phyloP scores from a whole-genome alignment of 2,888 invertebrate species.

The Pyralis farinalis region DNA sequence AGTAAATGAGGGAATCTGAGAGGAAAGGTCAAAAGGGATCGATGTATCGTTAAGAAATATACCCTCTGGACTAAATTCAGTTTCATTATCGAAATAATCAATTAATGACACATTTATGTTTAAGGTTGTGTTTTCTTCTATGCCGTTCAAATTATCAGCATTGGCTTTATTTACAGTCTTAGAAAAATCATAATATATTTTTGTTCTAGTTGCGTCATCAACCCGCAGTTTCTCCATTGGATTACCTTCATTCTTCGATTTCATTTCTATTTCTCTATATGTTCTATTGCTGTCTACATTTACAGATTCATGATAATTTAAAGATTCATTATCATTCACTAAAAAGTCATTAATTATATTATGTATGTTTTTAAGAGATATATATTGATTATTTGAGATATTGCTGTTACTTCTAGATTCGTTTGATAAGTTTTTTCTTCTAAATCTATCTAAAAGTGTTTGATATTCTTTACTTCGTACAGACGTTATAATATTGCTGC shows the following conservation, averaged over 20 bases:
- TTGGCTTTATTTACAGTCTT: constrained; percentile 54
- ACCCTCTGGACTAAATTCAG: constrained; percentile 13
- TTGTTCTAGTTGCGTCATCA: constrained; percentile 56
- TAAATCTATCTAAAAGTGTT: constrained; percentile 49
- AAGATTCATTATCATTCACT: background rate
- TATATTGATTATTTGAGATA: background rate
- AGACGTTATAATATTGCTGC: constrained; percentile 20
- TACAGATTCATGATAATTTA: constrained; percentile 9
- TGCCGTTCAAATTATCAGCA: constrained; percentile 2
- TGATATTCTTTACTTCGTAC: constrained; percentile 45
- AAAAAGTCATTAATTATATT: background rate
- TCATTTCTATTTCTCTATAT: constrained; percentile 16
- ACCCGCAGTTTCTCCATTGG: constrained; percentile 60
- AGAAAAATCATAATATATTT: constrained; percentile 64
- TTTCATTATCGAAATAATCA: constrained; percentile 17
- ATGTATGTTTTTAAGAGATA: too few relatives aligned
- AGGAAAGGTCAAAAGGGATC: constrained; percentile 28
- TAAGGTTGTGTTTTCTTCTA: constrained; percentile 9
- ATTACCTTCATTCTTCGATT: constrained; percentile 29
- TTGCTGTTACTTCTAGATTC: constrained; percentile 1
- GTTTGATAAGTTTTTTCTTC: constrained; percentile 44
- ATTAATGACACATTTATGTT: constrained; percentile 16
- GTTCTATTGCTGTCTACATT: constrained; percentile 14
- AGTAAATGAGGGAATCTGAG: constrained; percentile 34
- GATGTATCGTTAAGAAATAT: constrained; percentile 35